Evolutionary conservation across 2,797 vertebrate genomes (phyloP).

Genomic region (Rousettus madagascariensis): DNA sequence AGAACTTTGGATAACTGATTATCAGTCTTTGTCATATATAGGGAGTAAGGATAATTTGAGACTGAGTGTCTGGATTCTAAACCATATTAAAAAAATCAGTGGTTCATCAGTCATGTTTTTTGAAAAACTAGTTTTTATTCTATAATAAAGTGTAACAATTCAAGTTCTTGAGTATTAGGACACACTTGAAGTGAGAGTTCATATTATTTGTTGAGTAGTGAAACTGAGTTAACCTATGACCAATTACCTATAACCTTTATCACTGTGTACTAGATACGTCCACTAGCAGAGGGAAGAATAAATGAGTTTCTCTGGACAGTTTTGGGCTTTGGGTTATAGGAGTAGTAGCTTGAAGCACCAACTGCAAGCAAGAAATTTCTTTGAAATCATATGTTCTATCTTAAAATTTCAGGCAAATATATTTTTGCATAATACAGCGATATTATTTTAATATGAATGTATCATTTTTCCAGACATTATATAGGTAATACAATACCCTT

Average conservation of each 20-base stretch:
- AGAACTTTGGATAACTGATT: background rate
- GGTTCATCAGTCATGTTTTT: slow-evolving; percentile 24
- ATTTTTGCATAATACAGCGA: background rate
- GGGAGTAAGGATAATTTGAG: background rate
- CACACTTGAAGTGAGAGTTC: background rate
- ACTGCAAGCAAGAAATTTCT: background rate
- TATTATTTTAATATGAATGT: slow-evolving; percentile 29
- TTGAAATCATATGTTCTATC: slow-evolving; percentile 13
- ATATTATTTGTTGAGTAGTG: background rate
- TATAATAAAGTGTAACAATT: background rate
- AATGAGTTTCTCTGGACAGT: background rate
- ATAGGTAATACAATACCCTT: background rate
- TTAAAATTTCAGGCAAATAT: slow-evolving; percentile 28
- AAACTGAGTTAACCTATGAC: background rate
- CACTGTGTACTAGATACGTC: background rate
- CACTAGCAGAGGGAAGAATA: background rate
- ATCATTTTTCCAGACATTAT: background rate
- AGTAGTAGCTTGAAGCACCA: background rate
- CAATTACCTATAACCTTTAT: background rate
- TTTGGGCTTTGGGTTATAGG: background rate
- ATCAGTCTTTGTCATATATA: background rate
- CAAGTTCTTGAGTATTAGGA: background rate
- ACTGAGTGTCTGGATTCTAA: background rate
- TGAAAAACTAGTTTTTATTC: slow-evolving; percentile 26
- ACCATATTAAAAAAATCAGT: background rate